Evolutionary conservation across 2,113 vertebrate species (phyloP).

Genomic region (Myodes glareolus): DNA sequence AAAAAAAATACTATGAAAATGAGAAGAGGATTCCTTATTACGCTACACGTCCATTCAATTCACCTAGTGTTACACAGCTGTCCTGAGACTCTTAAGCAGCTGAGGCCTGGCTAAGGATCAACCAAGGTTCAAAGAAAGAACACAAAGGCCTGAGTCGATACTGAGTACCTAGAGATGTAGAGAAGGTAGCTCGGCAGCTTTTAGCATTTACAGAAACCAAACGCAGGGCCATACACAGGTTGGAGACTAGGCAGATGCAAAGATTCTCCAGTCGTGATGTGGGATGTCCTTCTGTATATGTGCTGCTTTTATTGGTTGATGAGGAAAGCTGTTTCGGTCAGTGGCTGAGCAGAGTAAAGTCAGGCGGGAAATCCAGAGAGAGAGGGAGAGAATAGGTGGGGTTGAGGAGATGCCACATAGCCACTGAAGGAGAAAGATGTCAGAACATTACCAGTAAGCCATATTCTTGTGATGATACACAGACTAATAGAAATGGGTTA

Average conservation of each 20-base stretch:
- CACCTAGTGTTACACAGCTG: neutral
- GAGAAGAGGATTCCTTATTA: neutral
- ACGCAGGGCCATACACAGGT: neutral
- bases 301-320: no score
- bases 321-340: no score
- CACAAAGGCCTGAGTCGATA: fast-evolving
- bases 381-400: no score
- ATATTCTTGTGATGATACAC: no score
- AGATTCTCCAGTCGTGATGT: no score
- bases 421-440: no score
- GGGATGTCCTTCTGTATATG: no score
- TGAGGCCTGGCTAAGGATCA: neutral
- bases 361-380: no score
- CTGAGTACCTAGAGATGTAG: neutral
- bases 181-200: neutral
- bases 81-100: neutral
- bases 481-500: no score
- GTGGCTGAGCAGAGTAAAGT: no score
- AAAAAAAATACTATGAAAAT: neutral
- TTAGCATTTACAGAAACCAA: neutral
- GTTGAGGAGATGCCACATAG: no score
- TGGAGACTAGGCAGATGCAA: neutral
- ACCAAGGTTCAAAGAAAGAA: neutral
- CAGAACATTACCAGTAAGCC: no score
- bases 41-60: neutral